phyloP scores from a whole-genome alignment of 2,797 vertebrate species.

The Sebastes kiyomatsui region DNA sequence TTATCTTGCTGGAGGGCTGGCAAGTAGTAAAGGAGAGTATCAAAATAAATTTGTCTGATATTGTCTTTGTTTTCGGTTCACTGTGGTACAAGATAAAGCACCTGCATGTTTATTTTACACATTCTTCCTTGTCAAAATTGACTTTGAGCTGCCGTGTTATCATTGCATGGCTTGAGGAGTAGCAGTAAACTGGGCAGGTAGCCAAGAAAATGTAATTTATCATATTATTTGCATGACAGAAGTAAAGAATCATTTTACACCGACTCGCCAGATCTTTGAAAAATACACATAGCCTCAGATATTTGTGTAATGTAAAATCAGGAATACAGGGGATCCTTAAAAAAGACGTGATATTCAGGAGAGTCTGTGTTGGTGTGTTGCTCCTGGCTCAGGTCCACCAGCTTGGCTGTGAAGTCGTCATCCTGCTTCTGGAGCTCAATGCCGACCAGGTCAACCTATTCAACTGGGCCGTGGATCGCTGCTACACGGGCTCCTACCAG shows the following conservation, averaged over 20 bases:
- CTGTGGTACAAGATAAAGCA: constrained; percentile 21
- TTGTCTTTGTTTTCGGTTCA: constrained; percentile 21
- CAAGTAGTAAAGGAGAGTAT: constrained; percentile 23
- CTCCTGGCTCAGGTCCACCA: constrained; percentile 89
- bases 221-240: constrained; percentile 2
- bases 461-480: constrained; percentile 98
- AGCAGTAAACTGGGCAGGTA: not conserved
- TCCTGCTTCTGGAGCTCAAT: constrained; percentile 94
- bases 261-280: not conserved
- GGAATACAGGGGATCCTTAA: not conserved
- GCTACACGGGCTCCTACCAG: constrained; percentile 96
- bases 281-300: not conserved
- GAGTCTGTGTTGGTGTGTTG: constrained; percentile 2
- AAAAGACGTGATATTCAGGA: not conserved
- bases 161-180: not conserved
- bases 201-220: constrained; percentile 20
- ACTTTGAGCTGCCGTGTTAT: constrained; percentile 9
- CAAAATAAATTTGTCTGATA: constrained; percentile 20
- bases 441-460: constrained; percentile 96
- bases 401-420: constrained; percentile 96
- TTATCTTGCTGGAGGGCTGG: constrained; percentile 28
- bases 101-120: constrained; percentile 20
- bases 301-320: constrained; percentile 2
- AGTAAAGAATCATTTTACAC: constrained; percentile 4
- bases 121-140: constrained; percentile 6